Evolutionary conservation across 2,113 vertebrate genomes (phyloP), one percentile per base, ranked within the genome.

Genomic region (Pyrgilauda ruficollis): DNA sequence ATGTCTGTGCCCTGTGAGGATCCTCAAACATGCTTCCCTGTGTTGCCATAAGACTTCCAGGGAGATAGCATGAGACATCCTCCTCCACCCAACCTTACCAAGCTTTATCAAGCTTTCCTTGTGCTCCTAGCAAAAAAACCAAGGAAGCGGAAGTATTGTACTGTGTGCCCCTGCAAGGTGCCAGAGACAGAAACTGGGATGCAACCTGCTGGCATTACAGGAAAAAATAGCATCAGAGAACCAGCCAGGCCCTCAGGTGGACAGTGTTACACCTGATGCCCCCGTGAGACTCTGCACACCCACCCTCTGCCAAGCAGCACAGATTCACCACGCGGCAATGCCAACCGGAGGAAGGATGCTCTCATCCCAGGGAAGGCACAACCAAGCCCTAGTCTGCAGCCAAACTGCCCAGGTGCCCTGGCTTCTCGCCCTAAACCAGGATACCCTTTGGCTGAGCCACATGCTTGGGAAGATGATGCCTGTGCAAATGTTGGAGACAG

Each of bases 351-450:
- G 82, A 90, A 92, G 84, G 89, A 89, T 74, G 72, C 75, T 75
- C 47, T 63, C 62, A 49, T 74, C 15, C 27, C 33, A 47, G 49
- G 23, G 58, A 82, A 53, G 53, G 62, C 44, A 87, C 62, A 73
- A 87, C 62, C 70, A 73, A 76, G 70, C 37, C 63, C 50, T 37
- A 76, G 19, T 23, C 35, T n/a, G 64, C 46, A 50, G 89, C 87
- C 90, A 91, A 84, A 85, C 64, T 77, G 66, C 69, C 87, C 92
- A 95, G 96, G 92, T 96, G 96, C 94, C 72, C 73, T 94, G 95
- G 91, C 79, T 75, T 72, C 83, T 89, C 0, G 37, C 90, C 83
- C 62, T 76, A 84, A 86, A 56, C 47, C 62, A 84, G 77, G 47
- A 92, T 53, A 89, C 88, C 89, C 88, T 91, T 85, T 77, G 67